phyloP scores from a whole-genome alignment of 2,888 invertebrate species.

The Polyommatus icarus region DNA sequence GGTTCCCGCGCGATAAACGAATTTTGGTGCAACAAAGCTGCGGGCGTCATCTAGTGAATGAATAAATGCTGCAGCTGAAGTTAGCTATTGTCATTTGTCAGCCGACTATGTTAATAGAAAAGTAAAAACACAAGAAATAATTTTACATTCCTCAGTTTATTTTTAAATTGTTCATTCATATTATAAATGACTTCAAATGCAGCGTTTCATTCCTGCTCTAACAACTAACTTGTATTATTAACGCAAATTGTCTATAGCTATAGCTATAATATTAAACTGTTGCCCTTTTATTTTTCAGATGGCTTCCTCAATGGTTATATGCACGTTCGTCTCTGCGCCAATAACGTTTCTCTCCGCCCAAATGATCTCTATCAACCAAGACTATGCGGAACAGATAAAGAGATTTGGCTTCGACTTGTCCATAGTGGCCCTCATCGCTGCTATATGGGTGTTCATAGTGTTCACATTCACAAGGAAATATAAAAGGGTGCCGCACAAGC shows the following conservation, averaged over 20 bases:
- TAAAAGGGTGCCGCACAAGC: conserved; percentile 88
- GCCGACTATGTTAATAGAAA: too few relatives aligned
- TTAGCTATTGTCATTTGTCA: too few relatives aligned
- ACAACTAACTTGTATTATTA: too few relatives aligned
- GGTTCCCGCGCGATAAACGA: too few relatives aligned
- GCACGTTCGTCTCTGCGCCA: conserved; percentile 96
- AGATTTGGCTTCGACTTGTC: conserved; percentile 92
- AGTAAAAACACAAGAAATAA: too few relatives aligned
- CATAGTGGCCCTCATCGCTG: conserved; percentile 87
- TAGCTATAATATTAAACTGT: neutral
- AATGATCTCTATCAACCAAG: conserved; percentile 91
- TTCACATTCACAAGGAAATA: conserved; percentile 88
- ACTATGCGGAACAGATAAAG: conserved; percentile 88
- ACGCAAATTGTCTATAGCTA: too few relatives aligned
- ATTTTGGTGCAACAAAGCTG: too few relatives aligned
- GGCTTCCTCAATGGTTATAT: conserved; percentile 96
- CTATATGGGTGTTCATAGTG: conserved; percentile 88
- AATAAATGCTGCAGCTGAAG: too few relatives aligned
- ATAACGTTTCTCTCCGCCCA: conserved; percentile 97
- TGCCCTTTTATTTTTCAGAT: conserved; percentile 76
- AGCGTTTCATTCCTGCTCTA: too few relatives aligned
- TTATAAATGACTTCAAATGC: neutral
- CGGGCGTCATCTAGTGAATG: too few relatives aligned
- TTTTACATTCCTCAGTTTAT: too few relatives aligned
- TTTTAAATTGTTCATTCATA: too few relatives aligned